Evolutionary conservation across 2,888 invertebrate species (phyloP), one percentile per base, ranked within the genome.

Genomic region (Ommatoiulus sabulosus): DNA sequence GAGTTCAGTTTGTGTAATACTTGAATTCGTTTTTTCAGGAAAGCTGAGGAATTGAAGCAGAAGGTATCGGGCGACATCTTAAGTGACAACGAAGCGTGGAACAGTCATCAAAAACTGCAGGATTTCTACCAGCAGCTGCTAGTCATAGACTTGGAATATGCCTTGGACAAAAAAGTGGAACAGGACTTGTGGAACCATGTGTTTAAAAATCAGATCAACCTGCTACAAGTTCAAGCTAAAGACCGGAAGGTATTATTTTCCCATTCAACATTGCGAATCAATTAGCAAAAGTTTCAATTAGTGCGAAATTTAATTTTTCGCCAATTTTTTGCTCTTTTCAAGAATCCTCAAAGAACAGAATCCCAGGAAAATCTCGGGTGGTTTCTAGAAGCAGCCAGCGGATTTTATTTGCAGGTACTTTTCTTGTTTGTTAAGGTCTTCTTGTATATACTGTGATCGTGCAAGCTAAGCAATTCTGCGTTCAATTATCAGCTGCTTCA

Each of bases 181-280:
- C 97, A 97, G 92, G 97, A 97, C 91, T 93, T 97, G 91, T 97
- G 97, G 97, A 97, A 96, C 93, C 94, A 96, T 91, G 96, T 96
- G 87, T 97, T 97, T 93, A 97, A 97, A 92, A 96, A 96, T 93
- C 96, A 96, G 92, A 97, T 97, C 92, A 96, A 95, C 88, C 94
- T 95, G 2, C 92, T 97, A 89, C 97, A 97, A 92, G 94, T 94
- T 87, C 95, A 96, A 91, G 95, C 95, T 20, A 96, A 96, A 92
- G 96, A 97, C 91, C 96, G 95, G 91, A 96, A 96, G 94, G 96
- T 96, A 89, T 35, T 63, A n/a, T n/a, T 84, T 8, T 84, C 44
- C 0, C 84, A 84, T 17, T 20, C n/a, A 84, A 35, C 35, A 35
- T 35, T 35, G 35, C 35, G 35, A 35, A 35, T 35, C 35, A 35